Evolutionary conservation across 2,888 invertebrate genomes (phyloP), one percentile per base, ranked within the genome.

Genomic region (Alitta virens): DNA sequence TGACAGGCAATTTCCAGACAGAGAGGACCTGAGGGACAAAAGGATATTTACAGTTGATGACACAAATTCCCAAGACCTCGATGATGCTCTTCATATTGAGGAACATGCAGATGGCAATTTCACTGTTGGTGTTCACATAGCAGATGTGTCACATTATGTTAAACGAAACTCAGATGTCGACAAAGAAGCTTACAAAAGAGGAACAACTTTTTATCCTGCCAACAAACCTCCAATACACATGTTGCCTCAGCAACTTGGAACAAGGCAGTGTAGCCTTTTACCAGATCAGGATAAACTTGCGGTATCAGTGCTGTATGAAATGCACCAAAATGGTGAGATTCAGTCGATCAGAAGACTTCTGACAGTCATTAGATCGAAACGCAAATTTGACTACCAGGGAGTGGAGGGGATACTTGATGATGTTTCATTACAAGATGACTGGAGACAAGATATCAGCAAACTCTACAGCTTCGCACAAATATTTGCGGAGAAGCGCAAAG

Each of bases 361-460:
- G 33, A 56, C 42, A 25, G 42, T 42, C 24, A 25, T 16, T 24
- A 23, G 2, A 18, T 43, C 56, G 2, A 12, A 14, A 18, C 26
- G 16, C n/a, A 38, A 21, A 91, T 90, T 0, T 87, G 87, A 69
- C 95, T 91, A 77, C 90, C 89, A 76, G 96, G 96, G 81, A 92
- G 93, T 70, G 18, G 56, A 61, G 26, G 38, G n/a, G 25, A 23
- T 43, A n/a, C 26, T 52, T 2, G 52, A 14, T n/a, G 46, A n/a
- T 21, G 7, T 5, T 52, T 16, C 16, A 3, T 5, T 7, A n/a
- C 7, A 33, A 7, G 33, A 33, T 33, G 33, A 33, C 7, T 33
- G 33, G 33, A 5, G 12, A 7, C 33, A 33, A 33, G 33, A 33
- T 33, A 7, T 33, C 5, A 33, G 33, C 7, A 5, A 12, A 7